A percentile compares a stretch with the other conserved stretches of the same genome.
Evolutionary conservation across 2,113 vertebrate genomes (phyloP).

Genomic region (Oenanthe melanoleuca): DNA sequence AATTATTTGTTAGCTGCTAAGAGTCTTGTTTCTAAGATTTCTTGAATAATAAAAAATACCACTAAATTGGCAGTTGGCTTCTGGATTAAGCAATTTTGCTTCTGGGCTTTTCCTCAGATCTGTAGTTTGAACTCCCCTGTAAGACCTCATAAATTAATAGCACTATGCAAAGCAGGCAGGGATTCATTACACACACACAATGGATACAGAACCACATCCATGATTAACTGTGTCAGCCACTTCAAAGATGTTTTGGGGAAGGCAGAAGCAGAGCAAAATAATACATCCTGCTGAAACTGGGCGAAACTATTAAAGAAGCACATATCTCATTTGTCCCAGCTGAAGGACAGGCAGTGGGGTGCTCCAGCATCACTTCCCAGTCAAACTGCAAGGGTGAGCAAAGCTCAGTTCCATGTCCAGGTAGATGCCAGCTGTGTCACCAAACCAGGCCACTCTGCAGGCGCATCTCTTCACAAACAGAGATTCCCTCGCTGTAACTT

Average conservation of each 20-base stretch:
- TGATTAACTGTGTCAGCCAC: neutral
- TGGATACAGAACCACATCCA: neutral
- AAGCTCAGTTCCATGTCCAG: neutral
- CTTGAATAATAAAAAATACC: neutral
- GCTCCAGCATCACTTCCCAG: neutral
- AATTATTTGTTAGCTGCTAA: neutral
- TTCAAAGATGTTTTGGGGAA: neutral
- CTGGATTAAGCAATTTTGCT: neutral
- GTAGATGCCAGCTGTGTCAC: neutral
- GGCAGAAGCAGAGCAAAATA: neutral
- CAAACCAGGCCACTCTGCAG: neutral
- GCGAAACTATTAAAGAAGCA: neutral
- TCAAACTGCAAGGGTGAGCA: neutral
- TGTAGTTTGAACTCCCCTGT: neutral
- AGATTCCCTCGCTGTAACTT: neutral
- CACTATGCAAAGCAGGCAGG: neutral
- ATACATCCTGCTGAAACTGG: neutral
- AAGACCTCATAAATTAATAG: neutral
- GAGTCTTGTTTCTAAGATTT: neutral
- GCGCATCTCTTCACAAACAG: neutral
- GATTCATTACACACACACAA: neutral
- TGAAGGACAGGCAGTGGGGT: neutral
- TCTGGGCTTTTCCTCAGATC: neutral
- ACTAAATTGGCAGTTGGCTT: neutral
- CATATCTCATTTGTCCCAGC: fast-evolving